Evolutionary conservation across 2,888 invertebrate species (phyloP).

Genomic region (Stratiomys singularior): DNA sequence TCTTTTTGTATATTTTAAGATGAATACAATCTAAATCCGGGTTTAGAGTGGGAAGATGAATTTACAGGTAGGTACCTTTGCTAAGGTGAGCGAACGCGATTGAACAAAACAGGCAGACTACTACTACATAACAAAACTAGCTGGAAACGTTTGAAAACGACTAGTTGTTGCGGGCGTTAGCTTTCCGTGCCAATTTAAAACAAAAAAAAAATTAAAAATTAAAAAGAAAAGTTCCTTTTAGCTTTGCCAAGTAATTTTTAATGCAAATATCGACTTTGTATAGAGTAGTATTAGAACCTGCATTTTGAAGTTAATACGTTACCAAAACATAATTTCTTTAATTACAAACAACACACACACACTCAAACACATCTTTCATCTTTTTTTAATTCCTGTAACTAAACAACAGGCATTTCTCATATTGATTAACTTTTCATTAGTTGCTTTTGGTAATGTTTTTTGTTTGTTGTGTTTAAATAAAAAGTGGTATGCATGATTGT

Average conservation of each 20-base stretch:
- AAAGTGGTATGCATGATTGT: constrained; percentile 37
- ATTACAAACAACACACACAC: not conserved
- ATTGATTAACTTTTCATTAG: constrained; percentile 18
- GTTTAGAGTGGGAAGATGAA: constrained; percentile 99
- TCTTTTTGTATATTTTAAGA: constrained; percentile 78
- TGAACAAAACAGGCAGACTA: constrained; percentile 66
- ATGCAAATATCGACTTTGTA: constrained; percentile 17
- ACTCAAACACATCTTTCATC: constrained; percentile 8
- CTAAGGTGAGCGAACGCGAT: constrained; percentile 52
- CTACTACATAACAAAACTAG: not conserved
- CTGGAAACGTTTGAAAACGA: not conserved
- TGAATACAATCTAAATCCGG: constrained; percentile 99
- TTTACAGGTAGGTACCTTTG: constrained; percentile 90
- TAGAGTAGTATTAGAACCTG: constrained; percentile 21
- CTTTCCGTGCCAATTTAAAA: too few species aligned
- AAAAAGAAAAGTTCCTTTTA: not conserved
- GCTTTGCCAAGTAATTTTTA: constrained; percentile 31
- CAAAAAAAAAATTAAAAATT: not conserved
- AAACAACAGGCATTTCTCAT: constrained; percentile 34
- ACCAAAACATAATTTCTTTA: constrained; percentile 5
- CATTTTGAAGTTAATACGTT: not conserved
- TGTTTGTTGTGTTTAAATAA: constrained; percentile 15
- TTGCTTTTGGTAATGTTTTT: constrained; percentile 23
- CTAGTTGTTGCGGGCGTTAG: too few species aligned
- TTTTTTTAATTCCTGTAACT: constrained; percentile 26